phyloP scores from a whole-genome alignment of 2,113 vertebrate species.

The Sinocyclocheilus anophthalmus region DNA sequence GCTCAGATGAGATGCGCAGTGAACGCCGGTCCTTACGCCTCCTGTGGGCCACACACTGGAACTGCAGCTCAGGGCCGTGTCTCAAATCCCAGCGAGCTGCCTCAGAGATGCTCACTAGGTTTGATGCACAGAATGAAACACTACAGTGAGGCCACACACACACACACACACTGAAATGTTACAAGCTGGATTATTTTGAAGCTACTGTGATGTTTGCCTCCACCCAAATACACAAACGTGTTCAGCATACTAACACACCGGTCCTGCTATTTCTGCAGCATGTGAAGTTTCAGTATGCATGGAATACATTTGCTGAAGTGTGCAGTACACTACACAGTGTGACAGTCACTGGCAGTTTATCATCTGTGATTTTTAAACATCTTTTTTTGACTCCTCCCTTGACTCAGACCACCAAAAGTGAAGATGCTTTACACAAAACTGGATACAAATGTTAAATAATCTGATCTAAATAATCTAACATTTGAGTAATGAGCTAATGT shows the following conservation, averaged over 20 bases:
- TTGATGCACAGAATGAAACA: not conserved
- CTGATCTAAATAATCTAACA: not conserved
- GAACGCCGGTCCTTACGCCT: not conserved
- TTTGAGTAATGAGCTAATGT: not conserved
- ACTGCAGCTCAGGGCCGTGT: not conserved
- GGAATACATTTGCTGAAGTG: not conserved
- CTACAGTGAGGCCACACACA: not conserved
- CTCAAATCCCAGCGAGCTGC: not conserved
- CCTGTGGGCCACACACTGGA: not conserved
- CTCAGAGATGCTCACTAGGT: not conserved
- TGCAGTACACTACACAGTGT: not conserved
- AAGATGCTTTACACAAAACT: not conserved
- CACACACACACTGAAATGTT: not conserved
- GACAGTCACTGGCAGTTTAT: not conserved
- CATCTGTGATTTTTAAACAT: too few relatives aligned
- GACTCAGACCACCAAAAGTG: not conserved
- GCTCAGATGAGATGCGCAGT: not conserved
- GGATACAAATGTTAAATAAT: not conserved
- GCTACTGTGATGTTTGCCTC: not conserved
- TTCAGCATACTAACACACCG: not conserved
- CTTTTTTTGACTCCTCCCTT: too few relatives aligned
- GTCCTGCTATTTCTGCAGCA: not conserved
- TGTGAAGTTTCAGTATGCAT: not conserved
- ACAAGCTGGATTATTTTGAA: not conserved
- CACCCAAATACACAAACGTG: not conserved